Evolutionary conservation across 2,888 invertebrate species (phyloP).

Genomic region (Dorcus parallelipipedus): DNA sequence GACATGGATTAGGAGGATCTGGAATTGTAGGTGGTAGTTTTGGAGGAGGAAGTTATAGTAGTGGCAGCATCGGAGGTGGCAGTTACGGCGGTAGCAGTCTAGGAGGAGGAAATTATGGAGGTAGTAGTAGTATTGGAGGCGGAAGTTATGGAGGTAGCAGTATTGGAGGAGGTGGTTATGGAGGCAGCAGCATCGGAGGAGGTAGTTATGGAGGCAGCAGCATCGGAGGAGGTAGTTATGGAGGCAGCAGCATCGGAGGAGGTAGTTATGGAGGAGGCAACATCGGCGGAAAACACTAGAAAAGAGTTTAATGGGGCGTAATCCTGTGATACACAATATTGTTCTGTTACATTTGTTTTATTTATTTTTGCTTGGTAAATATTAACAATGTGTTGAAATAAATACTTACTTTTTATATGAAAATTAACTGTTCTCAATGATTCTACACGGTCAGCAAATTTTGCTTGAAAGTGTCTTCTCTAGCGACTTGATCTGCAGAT

Average conservation of each 20-base stretch:
- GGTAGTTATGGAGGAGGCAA: conserved; percentile 5
- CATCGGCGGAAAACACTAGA: neutral
- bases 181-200: neutral
- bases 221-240: neutral
- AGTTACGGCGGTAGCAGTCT: neutral
- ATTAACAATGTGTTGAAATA: too few species aligned
- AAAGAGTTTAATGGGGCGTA: too few species aligned
- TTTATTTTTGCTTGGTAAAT: too few species aligned
- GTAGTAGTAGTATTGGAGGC: neutral
- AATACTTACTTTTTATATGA: too few species aligned
- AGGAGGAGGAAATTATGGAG: too few species aligned
- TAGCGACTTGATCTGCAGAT: too few species aligned
- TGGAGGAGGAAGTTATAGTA: too few species aligned
- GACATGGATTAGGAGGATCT: conserved; percentile 33
- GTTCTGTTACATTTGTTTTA: too few species aligned
- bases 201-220: neutral
- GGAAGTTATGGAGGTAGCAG: neutral
- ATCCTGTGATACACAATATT: too few species aligned
- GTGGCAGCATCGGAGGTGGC: neutral
- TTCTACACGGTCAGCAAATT: too few species aligned
- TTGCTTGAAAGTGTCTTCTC: too few species aligned
- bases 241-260: neutral
- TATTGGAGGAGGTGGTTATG: neutral
- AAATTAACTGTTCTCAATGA: too few species aligned
- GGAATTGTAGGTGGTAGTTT: conserved; percentile 2